Evolutionary conservation across 2,797 vertebrate genomes (phyloP), one percentile per base, ranked within the genome.

Genomic region (Strix occidentalis): DNA sequence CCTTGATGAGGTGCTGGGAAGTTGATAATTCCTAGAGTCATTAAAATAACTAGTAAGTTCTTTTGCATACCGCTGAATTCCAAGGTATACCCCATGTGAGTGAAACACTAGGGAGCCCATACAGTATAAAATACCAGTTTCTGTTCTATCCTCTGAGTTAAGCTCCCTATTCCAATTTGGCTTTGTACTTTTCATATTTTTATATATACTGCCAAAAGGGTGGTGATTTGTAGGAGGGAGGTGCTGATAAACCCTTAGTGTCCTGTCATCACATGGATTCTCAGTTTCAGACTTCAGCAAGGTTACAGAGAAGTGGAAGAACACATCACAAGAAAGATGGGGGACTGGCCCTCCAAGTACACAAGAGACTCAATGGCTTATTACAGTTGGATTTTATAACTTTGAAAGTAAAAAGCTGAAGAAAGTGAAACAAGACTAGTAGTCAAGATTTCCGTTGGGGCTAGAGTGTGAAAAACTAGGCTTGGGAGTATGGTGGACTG

Each of bases 311-410:
- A 72, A 51, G 29, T 5, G 5, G 31, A 48, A 57, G 56, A 74
- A 48, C 14, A 13, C 8, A 43, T 48, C 50, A 15, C 11, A 54
- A 9, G 56, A 46, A 46, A 63, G n/a, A 26, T 16, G 13, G 6
- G 12, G 9, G 11, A 35, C 46, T 46, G 45, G 41, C 2, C 12
- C 5, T 63, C 9, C 0, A 1, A 72, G 15, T 41, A 35, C 15
- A 8, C 23, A 31, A 45, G 16, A 0, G 5, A 39, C 39, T 63
- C 15, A 41, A 2, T 20, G 33, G 8, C 5, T 28, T 79, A 43
- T 29, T 79, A 57, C 26, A 58, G 11, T 11, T 51, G 53, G 16
- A 48, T 61, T 80, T 72, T 41, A 7, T n/a, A 84, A 31, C 8
- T 71, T 61, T 29, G 65, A 53, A 74, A 92, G 25, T 26, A 15